A percentile compares a stretch with the other conserved stretches of the same genome.
Evolutionary conservation across 2,888 invertebrate genomes (phyloP).

Genomic region (Clivina fossor): DNA sequence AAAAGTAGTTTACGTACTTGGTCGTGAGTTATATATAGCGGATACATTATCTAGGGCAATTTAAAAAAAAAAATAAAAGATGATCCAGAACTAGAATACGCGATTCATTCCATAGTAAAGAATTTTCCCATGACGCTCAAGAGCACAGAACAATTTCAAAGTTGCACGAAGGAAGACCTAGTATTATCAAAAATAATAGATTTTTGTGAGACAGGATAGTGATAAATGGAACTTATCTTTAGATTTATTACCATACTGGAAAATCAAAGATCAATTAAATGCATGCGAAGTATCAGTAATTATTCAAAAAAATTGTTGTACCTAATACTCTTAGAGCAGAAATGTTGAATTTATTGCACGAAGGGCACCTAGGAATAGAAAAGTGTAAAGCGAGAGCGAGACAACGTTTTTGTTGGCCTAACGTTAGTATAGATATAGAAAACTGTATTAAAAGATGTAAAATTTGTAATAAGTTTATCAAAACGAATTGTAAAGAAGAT

Average conservation of each 20-base stretch:
- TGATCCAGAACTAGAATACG: neutral
- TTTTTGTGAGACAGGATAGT: neutral
- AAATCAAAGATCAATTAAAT: slow-evolving; percentile 1
- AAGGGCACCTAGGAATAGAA: slow-evolving; percentile 16
- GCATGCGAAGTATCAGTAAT: too few relatives aligned
- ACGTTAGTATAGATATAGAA: slow-evolving; percentile 13
- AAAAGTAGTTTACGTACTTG: neutral
- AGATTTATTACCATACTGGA: neutral
- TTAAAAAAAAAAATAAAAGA: slow-evolving; percentile 1
- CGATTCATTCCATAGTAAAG: slow-evolving; percentile 8
- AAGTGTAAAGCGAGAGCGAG: slow-evolving; percentile 19
- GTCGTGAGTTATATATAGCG: neutral
- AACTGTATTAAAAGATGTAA: slow-evolving; percentile 13
- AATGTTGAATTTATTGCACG: slow-evolving; percentile 3
- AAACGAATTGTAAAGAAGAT: slow-evolving; percentile 22
- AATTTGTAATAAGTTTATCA: slow-evolving; percentile 28
- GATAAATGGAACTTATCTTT: neutral
- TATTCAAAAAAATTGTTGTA: slow-evolving; percentile 2
- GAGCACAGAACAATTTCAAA: neutral
- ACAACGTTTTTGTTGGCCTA: slow-evolving; percentile 25
- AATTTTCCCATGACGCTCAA: neutral
- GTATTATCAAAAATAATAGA: neutral
- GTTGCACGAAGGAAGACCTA: neutral
- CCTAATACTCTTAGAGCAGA: slow-evolving; percentile 2
- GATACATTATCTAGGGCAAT: slow-evolving; percentile 9